Conservation (phyloP, 2,888 invertebrate species). For the Caprella mutica region DNA sequence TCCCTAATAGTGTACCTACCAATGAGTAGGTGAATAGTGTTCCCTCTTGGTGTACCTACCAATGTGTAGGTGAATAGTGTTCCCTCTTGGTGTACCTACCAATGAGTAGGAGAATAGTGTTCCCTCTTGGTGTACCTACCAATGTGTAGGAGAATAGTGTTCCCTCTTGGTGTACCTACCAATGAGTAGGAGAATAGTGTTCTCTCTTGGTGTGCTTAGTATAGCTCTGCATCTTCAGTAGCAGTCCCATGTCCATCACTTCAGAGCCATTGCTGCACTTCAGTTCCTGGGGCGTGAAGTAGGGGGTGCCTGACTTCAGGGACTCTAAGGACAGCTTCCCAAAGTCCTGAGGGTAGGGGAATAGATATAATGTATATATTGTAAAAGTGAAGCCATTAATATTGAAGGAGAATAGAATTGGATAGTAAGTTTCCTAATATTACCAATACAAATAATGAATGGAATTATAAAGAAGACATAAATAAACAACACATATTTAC, state of each 20-base stretch:
- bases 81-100: too few relatives aligned
- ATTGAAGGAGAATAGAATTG: neutral
- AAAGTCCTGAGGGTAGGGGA: constrained; percentile 44
- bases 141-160: too few relatives aligned
- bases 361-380: neutral
- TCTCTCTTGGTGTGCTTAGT: constrained; percentile 35
- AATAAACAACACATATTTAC: neutral
- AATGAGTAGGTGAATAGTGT: too few relatives aligned
- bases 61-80: too few relatives aligned
- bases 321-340: constrained; percentile 46
- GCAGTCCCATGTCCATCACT: constrained; percentile 42
- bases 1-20: too few relatives aligned
- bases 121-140: too few relatives aligned
- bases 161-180: too few relatives aligned
- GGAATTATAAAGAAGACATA: neutral
- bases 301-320: constrained; percentile 44
- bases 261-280: constrained; percentile 42
- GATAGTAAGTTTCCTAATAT: neutral
- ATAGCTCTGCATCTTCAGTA: constrained; percentile 40
- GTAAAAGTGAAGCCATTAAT: neutral
- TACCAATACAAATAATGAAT: neutral
- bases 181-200: constrained; percentile 44
- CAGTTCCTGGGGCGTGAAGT: constrained; percentile 46
- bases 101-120: too few relatives aligned
- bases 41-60: too few relatives aligned